Conservation (phyloP, 2,113 vertebrate genomes). For the Anguilla rostrata region DNA sequence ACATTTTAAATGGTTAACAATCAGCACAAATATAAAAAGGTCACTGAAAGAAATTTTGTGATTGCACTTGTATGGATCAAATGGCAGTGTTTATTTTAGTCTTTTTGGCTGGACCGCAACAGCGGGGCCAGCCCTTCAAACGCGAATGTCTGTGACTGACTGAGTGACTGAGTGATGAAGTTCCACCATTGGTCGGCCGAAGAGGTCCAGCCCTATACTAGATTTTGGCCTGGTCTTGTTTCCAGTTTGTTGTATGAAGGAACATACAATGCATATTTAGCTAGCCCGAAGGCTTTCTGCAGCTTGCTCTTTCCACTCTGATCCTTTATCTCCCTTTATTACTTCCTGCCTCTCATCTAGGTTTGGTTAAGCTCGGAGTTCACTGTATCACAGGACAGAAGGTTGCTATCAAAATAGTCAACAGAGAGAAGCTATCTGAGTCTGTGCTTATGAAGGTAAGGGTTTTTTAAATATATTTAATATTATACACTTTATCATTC, state of each 20-base stretch:
- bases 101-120: neutral
- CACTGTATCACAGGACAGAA: slow-evolving; percentile 92
- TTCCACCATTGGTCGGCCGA: too few relatives aligned
- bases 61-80: neutral
- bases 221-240: too few relatives aligned
- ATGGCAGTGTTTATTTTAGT: neutral
- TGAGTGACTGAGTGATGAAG: too few relatives aligned
- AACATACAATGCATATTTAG: neutral
- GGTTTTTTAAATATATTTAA: neutral
- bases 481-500: neutral
- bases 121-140: too few relatives aligned
- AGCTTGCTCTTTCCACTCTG: neutral
- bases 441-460: slow-evolving; percentile 90
- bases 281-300: neutral
- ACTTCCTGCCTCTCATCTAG: slow-evolving; percentile 53
- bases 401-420: slow-evolving; percentile 93
- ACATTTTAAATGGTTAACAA: neutral
- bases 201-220: too few relatives aligned
- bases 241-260: neutral
- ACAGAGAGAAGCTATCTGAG: slow-evolving; percentile 89
- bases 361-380: slow-evolving; percentile 87
- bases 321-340: slow-evolving; percentile 1
- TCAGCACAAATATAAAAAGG: neutral
- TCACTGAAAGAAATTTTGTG: neutral
- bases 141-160: too few relatives aligned